A percentile compares a stretch with the other conserved stretches of the same genome.
Conservation (phyloP, 2,113 vertebrate species). For the Hiodon tergisus region DNA sequence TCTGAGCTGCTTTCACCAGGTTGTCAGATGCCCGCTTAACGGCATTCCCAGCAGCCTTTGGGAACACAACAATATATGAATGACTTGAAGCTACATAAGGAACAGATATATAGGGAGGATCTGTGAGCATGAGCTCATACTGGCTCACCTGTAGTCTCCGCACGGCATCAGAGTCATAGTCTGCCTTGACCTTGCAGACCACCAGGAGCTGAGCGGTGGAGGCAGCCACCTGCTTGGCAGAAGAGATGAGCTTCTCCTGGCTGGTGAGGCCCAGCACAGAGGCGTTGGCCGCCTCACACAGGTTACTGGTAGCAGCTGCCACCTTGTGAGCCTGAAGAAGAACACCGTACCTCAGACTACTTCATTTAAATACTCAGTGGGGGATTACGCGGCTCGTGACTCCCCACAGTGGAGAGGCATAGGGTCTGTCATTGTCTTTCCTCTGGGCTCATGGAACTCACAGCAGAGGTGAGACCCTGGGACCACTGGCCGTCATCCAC, state of each 20-base stretch:
- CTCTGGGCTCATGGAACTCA: conserved; percentile 59
- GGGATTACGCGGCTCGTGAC: no score
- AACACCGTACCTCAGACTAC: no score
- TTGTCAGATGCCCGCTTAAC: conserved; percentile 97
- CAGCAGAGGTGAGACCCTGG: conserved; percentile 95
- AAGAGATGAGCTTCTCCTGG: conserved; percentile 97
- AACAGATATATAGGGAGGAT: neutral
- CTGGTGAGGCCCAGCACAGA: conserved; percentile 95
- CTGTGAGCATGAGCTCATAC: no score
- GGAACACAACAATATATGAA: neutral
- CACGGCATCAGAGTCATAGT: conserved; percentile 96
- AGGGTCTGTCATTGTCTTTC: no score
- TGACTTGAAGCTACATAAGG: neutral
- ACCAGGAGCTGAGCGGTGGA: conserved; percentile 95
- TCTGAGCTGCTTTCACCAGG: conserved; percentile 92
- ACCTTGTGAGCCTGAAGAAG: conserved; percentile 84
- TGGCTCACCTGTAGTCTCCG: conserved; percentile 85
- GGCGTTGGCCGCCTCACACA: conserved; percentile 94
- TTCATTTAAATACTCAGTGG: no score
- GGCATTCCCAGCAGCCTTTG: conserved; percentile 92
- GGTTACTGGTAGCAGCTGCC: conserved; percentile 90
- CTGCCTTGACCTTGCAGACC: conserved; percentile 95
- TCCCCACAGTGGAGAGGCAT: no score
- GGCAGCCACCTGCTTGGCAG: conserved; percentile 95
- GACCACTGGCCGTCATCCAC: conserved; percentile 98